Evolutionary conservation across 2,888 invertebrate genomes (phyloP), one percentile per base, ranked within the genome.

Genomic region (Conops quadrifasciatus): DNA sequence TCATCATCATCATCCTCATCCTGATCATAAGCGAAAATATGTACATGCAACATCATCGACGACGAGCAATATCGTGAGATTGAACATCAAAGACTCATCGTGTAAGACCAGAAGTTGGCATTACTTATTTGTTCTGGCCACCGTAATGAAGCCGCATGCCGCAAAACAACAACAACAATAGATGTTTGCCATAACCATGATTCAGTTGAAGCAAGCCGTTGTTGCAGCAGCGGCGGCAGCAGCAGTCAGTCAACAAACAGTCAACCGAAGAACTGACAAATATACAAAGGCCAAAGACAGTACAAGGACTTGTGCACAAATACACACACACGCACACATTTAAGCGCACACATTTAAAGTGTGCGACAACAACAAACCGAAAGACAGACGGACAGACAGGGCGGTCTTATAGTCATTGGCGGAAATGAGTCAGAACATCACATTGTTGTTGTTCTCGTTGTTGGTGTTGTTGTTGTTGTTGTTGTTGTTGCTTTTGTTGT

Each of bases 51-150:
- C 24, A 24, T 3, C 58, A 58, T 7, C 58, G 13, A 19, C 21
- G 24, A 36, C 36, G 9, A 58, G 63, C 63, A 63, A 45, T 21
- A 63, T 58, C 58, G 58, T 28, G 58, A 53, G 53, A 53, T 58
- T 15, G 58, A 36, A 26, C 58, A 58, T 58, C 28, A 16, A 3
- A 5, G 26, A 49, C n/a, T 49, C 19, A 49, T 19, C 24, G 65
- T 66, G 79, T 79, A 79, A 79, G 75, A 78, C 79, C 79, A 78
- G 79, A 75, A 78, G 79, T 78, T 77, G 75, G 75, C 75, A 75
- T 76, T 77, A 78, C 77, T 77, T 79, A 77, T 78, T 78, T 79
- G 77, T 78, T 79, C 75, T 79, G 76, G 73, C 19, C 58, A 36
- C 47, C 70, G 45, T 70, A 64, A 70, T 64, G 64, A 70, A 70